These are phyloP conservation scores for Bombus confusus DNA, from an alignment of 1,140 invertebrate species.

Conservation along the genomic window DNA sequence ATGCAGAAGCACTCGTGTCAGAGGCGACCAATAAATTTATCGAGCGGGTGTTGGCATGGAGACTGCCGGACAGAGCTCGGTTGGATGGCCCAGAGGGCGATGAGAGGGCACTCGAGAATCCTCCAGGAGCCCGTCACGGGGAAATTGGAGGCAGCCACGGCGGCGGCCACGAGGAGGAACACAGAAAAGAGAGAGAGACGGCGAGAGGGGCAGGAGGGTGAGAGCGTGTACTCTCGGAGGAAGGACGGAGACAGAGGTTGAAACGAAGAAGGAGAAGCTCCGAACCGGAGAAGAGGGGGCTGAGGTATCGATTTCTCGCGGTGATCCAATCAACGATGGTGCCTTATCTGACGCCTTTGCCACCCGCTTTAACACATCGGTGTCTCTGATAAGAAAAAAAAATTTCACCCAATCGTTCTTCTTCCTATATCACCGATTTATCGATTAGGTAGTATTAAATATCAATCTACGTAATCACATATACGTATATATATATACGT, in stretches of 20 bases:
- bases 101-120: slow-evolving; percentile 82
- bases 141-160: slow-evolving; percentile 77
- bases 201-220: slow-evolving; percentile 34
- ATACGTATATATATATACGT: too few relatives aligned
- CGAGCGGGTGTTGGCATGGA: slow-evolving; percentile 83
- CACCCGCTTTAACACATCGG: slow-evolving; percentile 43
- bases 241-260: slow-evolving; percentile 40
- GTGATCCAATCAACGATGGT: slow-evolving; percentile 81
- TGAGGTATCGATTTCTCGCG: slow-evolving; percentile 79
- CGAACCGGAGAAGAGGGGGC: slow-evolving; percentile 50
- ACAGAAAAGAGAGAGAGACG: slow-evolving; percentile 50
- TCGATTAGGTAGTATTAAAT: neutral
- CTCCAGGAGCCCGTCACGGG: slow-evolving; percentile 81
- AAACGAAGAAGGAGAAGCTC: slow-evolving; percentile 41
- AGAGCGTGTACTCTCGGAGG: slow-evolving; percentile 45
- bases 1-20: slow-evolving; percentile 71
- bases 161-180: slow-evolving; percentile 52
- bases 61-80: slow-evolving; percentile 81
- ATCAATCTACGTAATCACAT: neutral
- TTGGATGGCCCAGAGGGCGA: slow-evolving; percentile 79
- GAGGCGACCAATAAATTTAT: slow-evolving; percentile 83
- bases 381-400: slow-evolving; percentile 9
- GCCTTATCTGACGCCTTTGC: slow-evolving; percentile 69
- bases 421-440: neutral
- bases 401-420: neutral